Base-by-base conservation (phyloP, 53 echinoderm and acorn worm genomes). In the Holothuria scabra region DNA sequence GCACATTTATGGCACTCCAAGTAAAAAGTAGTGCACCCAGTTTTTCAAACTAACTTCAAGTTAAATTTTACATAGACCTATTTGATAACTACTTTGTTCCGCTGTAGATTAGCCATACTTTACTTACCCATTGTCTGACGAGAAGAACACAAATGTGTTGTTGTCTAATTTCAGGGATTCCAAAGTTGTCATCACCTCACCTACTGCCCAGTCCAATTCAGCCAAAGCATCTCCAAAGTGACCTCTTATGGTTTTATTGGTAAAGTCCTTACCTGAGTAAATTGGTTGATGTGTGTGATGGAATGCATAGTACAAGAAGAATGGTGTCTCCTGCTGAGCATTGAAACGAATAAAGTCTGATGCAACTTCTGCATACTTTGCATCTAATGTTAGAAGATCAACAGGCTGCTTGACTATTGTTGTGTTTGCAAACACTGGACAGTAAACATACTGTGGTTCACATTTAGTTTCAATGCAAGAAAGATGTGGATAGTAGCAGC, bases 301-400 rank as follows among this genome's bases (percentile, higher is more conserved):
- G 76, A 92, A 92, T 21, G 95, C 90, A 35, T 83, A 91, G 67
- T 95, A 95, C 55, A 95, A 81, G 74, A 95, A 91, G 83, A 95
- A 95, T 24, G 95, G 95, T 14, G 37, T 76, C 8, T 66, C 52
- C 28, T 68, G 37, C 16, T 76, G 62, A 2, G 86, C 91, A 58
- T 82, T 95, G 46, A 32, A 85, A 46, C 59, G 30, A 16, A 95
- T 90, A 60, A 84, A 95, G 41, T 87, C 63, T 16, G 12, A 85
- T 22, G 95, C 92, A 32, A 76, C 60, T 28, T 24, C 19, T 26
- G 92, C 83, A 46, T 95, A 95, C 20, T 86, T 68, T 33, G 85
- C 85, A 46, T 86, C 85, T 25, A 95, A 67, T 0, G 85, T 84
- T 35, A 91, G 34, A 30, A 92, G 72, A 58, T 92, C 92, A 1